Percentiles rank a stretch among this genome's conserved stretches.
Conservation (phyloP, 2,797 vertebrate genomes). For the Tamandua tetradactyla region DNA sequence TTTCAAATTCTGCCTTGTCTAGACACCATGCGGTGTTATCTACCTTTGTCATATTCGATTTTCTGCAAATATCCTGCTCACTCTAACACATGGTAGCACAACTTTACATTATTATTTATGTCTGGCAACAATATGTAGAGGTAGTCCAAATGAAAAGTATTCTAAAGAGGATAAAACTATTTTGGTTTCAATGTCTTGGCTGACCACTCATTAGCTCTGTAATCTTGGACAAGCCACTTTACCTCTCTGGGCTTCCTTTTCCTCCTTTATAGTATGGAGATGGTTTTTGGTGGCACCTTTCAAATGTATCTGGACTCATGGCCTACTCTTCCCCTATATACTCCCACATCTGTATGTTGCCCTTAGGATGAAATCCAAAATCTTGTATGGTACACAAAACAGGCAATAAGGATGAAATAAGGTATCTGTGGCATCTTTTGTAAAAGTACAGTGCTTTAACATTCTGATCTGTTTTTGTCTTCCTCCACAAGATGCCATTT, state of each 20-base stretch:
- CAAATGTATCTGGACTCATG: not conserved
- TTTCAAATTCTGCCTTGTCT: not conserved
- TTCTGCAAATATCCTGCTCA: not conserved
- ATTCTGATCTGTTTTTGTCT: not conserved
- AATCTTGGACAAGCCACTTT: not conserved
- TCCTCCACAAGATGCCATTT: not conserved
- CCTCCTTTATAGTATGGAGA: not conserved
- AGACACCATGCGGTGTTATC: not conserved
- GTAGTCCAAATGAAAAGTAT: not conserved
- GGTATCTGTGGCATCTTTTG: not conserved
- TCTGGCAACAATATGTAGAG: not conserved
- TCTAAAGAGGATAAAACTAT: not conserved
- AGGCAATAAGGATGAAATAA: not conserved
- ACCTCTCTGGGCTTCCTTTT: not conserved
- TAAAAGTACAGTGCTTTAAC: not conserved
- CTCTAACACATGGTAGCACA: not conserved
- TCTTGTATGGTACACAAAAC: not conserved
- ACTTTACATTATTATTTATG: not conserved
- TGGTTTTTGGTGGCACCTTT: not conserved
- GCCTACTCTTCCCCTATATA: not conserved
- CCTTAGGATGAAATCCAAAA: not conserved
- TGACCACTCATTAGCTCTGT: not conserved
- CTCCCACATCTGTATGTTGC: not conserved
- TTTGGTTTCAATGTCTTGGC: not conserved
- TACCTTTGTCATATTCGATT: not conserved